Conservation (phyloP, 2,797 vertebrate species). For the Kryptolebias ocellatus region DNA sequence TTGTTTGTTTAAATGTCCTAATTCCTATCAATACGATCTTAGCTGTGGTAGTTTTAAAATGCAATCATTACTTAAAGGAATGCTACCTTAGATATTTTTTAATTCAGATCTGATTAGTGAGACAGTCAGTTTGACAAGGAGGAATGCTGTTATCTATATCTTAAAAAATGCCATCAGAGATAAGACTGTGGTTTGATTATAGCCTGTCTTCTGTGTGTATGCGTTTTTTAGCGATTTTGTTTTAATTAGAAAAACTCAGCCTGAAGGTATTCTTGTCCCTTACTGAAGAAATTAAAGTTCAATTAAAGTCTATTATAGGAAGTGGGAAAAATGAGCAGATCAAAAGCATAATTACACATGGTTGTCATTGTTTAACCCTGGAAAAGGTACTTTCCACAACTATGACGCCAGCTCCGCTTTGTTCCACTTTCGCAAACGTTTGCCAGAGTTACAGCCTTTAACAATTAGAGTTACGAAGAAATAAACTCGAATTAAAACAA, state of each 20-base stretch:
- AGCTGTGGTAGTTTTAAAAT: background rate
- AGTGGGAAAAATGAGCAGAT: background rate
- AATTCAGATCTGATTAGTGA: background rate
- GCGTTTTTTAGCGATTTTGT: background rate
- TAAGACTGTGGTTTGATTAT: background rate
- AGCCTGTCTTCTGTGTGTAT: background rate
- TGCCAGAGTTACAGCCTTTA: background rate
- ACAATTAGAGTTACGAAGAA: too few species aligned
- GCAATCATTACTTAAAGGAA: too few species aligned
- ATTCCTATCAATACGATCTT: background rate
- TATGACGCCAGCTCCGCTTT: background rate
- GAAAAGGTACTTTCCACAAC: constrained; percentile 7
- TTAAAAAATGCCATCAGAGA: background rate
- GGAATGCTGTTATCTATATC: background rate
- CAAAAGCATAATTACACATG: background rate
- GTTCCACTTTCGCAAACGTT: background rate
- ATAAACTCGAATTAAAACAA: accelerated
- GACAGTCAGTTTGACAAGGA: background rate
- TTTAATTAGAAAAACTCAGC: background rate
- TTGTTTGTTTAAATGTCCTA: too few species aligned
- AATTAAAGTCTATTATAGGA: background rate
- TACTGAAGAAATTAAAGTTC: background rate
- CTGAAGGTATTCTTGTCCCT: background rate
- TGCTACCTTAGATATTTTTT: too few species aligned
- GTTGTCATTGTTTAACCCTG: background rate